Evolutionary conservation across 2,888 invertebrate species (phyloP).

Genomic region (Athalia rosae): DNA sequence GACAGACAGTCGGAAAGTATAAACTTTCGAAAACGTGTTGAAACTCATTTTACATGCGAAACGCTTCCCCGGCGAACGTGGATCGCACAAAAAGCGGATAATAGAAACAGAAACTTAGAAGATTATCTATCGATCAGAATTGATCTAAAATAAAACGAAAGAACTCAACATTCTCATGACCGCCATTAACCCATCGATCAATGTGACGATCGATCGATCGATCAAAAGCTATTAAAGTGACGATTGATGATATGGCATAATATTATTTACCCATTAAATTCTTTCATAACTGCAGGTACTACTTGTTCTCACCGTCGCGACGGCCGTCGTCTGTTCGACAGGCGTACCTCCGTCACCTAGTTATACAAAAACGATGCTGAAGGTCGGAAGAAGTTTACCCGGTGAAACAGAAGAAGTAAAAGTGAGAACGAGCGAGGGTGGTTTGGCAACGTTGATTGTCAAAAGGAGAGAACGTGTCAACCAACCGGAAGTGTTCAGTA

Average conservation of each 20-base stretch:
- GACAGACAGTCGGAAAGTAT: constrained; percentile 34
- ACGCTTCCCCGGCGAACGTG: background rate
- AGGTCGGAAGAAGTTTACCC: constrained; percentile 86
- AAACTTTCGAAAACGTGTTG: constrained; percentile 59
- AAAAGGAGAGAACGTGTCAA: constrained; percentile 77
- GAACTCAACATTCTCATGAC: background rate
- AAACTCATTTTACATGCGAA: constrained; percentile 53
- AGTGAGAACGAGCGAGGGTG: constrained; percentile 85
- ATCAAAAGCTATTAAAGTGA: background rate
- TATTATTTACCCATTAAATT: background rate
- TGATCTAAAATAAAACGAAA: background rate
- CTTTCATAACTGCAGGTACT: constrained; percentile 74
- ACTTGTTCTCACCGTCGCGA: constrained; percentile 73
- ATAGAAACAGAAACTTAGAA: constrained; percentile 20
- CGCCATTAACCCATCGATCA: constrained; percentile 8
- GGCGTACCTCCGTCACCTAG: constrained; percentile 74
- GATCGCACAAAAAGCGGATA: constrained; percentile 3
- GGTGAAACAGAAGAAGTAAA: constrained; percentile 85
- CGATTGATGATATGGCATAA: background rate
- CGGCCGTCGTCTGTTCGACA: constrained; percentile 72
- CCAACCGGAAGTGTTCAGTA: constrained; percentile 73
- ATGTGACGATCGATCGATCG: constrained; percentile 11
- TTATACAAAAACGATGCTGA: constrained; percentile 83
- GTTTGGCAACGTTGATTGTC: constrained; percentile 85
- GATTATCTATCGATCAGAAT: background rate